Evolutionary conservation across 2,888 invertebrate species (phyloP).

Genomic region (Teleiodes luculella): DNA sequence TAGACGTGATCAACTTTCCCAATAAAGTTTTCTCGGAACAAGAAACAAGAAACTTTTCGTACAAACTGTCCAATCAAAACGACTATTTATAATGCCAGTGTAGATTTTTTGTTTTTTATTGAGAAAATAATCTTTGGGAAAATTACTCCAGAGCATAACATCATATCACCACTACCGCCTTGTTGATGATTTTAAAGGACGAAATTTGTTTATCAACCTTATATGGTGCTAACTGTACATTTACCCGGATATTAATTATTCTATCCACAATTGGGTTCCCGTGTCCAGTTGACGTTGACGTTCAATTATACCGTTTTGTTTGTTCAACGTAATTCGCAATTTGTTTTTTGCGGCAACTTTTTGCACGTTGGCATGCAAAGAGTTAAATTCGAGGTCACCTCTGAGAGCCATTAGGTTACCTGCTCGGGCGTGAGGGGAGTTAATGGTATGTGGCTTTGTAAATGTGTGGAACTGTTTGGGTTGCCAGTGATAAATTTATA

Average conservation of each 20-base stretch:
- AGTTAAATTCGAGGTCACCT: neutral
- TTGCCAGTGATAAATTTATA: neutral
- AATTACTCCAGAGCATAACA: too few relatives aligned
- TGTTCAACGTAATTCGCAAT: constrained; percentile 4
- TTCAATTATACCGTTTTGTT: constrained; percentile 8
- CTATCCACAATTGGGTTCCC: constrained; percentile 7
- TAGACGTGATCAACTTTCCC: too few relatives aligned
- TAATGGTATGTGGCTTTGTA: neutral
- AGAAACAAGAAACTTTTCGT: too few relatives aligned
- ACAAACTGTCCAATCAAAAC: too few relatives aligned
- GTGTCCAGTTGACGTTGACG: constrained; percentile 2
- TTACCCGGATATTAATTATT: constrained; percentile 9
- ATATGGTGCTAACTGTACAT: too few relatives aligned
- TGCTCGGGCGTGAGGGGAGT: neutral
- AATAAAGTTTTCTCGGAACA: too few relatives aligned
- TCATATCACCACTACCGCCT: too few relatives aligned
- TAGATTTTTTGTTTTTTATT: too few relatives aligned
- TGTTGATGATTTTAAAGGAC: too few relatives aligned
- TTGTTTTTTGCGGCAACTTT: neutral
- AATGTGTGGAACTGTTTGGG: neutral
- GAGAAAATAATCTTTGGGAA: too few relatives aligned
- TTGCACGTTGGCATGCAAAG: neutral
- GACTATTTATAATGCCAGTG: too few relatives aligned
- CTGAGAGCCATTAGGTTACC: neutral
- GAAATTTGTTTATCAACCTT: too few relatives aligned